A percentile compares a stretch with the other conserved stretches of the same genome.
Conservation (phyloP, 2,113 vertebrate species). For the Hucho hucho region DNA sequence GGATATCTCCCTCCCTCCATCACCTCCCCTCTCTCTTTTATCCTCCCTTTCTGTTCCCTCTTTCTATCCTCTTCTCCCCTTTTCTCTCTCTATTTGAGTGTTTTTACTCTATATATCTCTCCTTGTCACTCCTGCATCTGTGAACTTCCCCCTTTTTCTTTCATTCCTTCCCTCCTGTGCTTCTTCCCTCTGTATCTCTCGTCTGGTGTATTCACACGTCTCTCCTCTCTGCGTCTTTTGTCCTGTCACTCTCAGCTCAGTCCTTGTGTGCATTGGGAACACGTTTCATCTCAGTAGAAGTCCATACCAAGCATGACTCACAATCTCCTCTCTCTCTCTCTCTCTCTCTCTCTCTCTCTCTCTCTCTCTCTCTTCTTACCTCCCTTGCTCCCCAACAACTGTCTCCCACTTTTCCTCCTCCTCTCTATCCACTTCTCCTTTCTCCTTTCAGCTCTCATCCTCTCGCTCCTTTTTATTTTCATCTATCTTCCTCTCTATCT, state of each 20-base stretch:
- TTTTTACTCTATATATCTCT: background rate
- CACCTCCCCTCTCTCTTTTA: background rate
- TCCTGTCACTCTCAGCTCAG: background rate
- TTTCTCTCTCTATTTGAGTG: background rate
- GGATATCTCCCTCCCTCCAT: slow-evolving; percentile 22
- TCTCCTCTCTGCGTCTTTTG: background rate
- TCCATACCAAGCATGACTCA: background rate
- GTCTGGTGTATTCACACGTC: background rate
- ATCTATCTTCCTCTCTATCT: too few species aligned
- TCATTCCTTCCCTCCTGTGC: background rate
- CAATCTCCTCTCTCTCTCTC: too few species aligned
- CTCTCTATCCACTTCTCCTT: background rate
- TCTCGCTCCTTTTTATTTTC: too few species aligned
- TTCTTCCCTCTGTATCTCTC: background rate
- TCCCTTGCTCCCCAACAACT: background rate
- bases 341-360: background rate
- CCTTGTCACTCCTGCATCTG: background rate
- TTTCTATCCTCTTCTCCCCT: too few species aligned
- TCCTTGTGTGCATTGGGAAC: background rate
- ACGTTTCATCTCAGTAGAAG: background rate
- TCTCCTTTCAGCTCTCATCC: too few species aligned
- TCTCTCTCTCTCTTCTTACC: background rate
- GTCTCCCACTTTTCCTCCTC: background rate
- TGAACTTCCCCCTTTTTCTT: too few species aligned
- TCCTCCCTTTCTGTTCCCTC: background rate